Conservation (phyloP, 2,888 invertebrate genomes). For the Dermolepida albohirtum region DNA sequence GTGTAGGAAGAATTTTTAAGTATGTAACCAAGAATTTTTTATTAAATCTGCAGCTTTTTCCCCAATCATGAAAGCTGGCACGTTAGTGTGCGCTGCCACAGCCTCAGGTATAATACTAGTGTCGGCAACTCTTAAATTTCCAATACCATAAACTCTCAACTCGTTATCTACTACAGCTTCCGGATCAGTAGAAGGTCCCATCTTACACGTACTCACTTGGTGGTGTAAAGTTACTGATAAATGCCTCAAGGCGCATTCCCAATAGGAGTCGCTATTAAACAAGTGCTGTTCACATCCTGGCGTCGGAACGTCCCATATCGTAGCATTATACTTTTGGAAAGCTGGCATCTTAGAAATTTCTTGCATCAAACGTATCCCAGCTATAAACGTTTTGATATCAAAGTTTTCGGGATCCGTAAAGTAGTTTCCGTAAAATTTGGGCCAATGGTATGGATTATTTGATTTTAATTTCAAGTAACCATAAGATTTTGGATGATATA, state of each 20-base stretch:
- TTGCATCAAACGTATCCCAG: constrained; percentile 71
- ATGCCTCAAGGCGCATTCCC: constrained; percentile 67
- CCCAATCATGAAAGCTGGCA: constrained; percentile 77
- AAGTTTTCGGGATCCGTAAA: constrained; percentile 68
- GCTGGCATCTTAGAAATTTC: constrained; percentile 69
- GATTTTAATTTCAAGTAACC: constrained; percentile 76
- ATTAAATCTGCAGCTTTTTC: constrained; percentile 74
- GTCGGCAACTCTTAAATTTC: constrained; percentile 74
- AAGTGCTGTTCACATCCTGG: constrained; percentile 65
- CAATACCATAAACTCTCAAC: constrained; percentile 71
- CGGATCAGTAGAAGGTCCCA: constrained; percentile 66
- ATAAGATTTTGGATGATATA: constrained; percentile 77
- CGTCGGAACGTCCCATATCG: constrained; percentile 65
- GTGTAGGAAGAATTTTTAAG: no score
- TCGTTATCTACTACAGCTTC: constrained; percentile 45
- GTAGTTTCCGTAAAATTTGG: constrained; percentile 82
- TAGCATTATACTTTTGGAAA: constrained; percentile 70
- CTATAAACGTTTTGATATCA: constrained; percentile 70
- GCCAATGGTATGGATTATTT: constrained; percentile 76
- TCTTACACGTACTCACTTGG: constrained; percentile 72
- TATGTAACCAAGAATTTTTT: constrained; percentile 53
- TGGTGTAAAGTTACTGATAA: constrained; percentile 67
- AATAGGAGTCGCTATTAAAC: constrained; percentile 66
- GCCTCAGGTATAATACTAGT: constrained; percentile 76
- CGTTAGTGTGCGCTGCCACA: constrained; percentile 75